These are phyloP conservation scores for Nycticryphes semicollaris DNA, from an alignment of 2,113 vertebrate genomes.

Conservation along the genomic window DNA sequence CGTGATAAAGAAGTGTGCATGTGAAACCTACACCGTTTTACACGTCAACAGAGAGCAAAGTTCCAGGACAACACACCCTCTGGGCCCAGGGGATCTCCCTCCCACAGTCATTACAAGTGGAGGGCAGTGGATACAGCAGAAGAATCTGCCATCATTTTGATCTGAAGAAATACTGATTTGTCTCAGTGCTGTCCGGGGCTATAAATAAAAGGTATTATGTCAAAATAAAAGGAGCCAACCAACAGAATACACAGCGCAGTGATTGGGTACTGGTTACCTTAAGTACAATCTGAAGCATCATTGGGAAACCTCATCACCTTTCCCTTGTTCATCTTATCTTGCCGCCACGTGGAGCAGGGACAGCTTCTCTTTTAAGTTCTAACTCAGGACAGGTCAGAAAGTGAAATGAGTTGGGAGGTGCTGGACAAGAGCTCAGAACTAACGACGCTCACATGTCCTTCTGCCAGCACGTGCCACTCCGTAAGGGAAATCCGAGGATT, in stretches of 20 bases:
- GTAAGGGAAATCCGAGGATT: neutral
- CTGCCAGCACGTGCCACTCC: neutral
- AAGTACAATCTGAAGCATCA: neutral
- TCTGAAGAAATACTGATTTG: neutral
- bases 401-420: neutral
- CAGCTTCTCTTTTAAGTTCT: neutral
- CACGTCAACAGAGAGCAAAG: neutral
- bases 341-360: neutral
- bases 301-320: neutral
- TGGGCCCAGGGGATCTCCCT: neutral
- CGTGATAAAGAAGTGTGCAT: fast-evolving
- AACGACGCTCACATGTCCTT: neutral
- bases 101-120: no score
- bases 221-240: neutral
- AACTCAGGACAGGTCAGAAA: neutral
- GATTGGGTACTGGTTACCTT: neutral
- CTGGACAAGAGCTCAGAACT: neutral
- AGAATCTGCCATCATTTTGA: neutral
- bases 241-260: neutral
- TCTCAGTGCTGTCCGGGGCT: neutral
- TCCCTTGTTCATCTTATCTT: neutral
- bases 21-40: neutral
- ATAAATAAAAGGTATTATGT: no score
- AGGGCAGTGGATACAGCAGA: fast-evolving
- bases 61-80: fast-evolving